Evolutionary conservation across 2,797 vertebrate genomes (phyloP).

Genomic region (Hylomyscus alleni): DNA sequence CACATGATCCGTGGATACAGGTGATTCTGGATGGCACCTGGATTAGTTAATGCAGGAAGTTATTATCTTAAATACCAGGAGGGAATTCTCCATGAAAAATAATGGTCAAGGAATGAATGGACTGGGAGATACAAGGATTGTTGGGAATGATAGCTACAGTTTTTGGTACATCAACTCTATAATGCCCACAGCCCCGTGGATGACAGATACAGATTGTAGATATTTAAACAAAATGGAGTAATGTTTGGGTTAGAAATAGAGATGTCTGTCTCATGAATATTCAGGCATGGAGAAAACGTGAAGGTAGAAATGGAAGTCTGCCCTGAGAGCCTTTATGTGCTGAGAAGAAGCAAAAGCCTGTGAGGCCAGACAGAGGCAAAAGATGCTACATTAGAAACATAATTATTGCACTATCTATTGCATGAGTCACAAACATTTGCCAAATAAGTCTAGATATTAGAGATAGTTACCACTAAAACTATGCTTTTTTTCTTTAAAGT

Average conservation of each 20-base stretch:
- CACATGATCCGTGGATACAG: neutral
- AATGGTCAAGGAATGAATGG: neutral
- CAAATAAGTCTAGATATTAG: neutral
- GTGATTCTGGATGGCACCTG: conserved; percentile 19
- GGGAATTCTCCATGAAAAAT: neutral
- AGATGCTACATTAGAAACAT: neutral
- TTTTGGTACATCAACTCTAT: neutral
- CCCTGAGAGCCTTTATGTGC: neutral
- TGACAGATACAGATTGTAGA: neutral
- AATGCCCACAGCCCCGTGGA: neutral
- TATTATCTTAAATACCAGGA: neutral
- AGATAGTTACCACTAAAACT: neutral
- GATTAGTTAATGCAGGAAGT: neutral
- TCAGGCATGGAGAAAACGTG: neutral
- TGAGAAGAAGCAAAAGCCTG: neutral
- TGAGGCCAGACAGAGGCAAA: neutral
- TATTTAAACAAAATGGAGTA: neutral
- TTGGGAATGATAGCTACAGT: neutral
- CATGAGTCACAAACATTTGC: neutral
- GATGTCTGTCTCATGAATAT: neutral
- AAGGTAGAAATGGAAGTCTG: neutral
- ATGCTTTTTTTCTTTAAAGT: neutral
- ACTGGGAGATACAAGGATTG: neutral
- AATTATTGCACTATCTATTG: neutral
- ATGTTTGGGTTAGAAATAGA: conserved; percentile 4